Base-by-base conservation (phyloP, 2,888 invertebrate genomes). In the Meganola albula region DNA sequence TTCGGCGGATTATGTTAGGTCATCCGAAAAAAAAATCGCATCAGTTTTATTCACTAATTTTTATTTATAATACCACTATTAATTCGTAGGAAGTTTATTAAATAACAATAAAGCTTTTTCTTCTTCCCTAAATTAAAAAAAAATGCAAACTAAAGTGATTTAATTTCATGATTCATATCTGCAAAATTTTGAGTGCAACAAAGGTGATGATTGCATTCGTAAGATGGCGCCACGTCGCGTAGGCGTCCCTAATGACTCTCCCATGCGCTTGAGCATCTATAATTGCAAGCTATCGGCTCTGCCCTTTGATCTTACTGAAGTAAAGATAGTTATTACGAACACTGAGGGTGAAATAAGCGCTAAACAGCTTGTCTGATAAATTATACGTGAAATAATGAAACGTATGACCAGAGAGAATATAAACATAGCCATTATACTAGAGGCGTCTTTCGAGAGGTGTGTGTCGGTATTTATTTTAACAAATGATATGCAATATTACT, bases 311-410 rank as follows among this genome's bases (percentile, higher is more conserved):
- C 83, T 77, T 45, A 23, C 44, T 59, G 63, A 66, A 71, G 69
- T 74, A 77, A 77, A 73, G 77, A 77, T 78, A 77, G 82, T 83
- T 83, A 84, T 83, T 84, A 82, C 68, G 63, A 66, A 68, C 70
- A 74, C 67, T 66, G 68, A 75, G 80, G 79, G 74, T 75, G 76
- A 75, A 79, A 80, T 82, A 70, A 74, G 70, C 74, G 74, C 64
- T 80, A 80, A 80, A 79, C 66, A 73, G 65, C 72, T 67, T 76
- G 79, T 74, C 77, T 65, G 66, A 77, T 77, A 76, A 79, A 80
- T 82, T 75, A 63, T 65, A 70, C 61, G 60, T 70, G 72, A 78
- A 78, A 77, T 77, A 76, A 78, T 77, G 74, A 73, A 77, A 73
- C 68, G 57, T 38, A 37, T 37, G 42, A 44, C 49, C 37, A 53